Base-by-base conservation (phyloP, 2,113 vertebrate genomes). In the Indicator indicator region DNA sequence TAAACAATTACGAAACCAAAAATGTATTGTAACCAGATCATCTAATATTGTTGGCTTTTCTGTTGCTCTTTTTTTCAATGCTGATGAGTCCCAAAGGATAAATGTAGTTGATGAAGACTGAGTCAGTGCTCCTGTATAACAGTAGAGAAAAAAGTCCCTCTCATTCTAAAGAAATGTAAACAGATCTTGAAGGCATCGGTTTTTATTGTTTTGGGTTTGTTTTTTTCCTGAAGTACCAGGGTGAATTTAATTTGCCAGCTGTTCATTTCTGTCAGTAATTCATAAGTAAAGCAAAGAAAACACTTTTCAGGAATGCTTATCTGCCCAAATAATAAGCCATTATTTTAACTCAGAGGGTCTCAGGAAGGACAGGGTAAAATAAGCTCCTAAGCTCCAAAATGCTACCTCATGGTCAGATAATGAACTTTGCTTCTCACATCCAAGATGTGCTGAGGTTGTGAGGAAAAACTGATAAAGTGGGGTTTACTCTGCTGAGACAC, bases 211-310 rank as follows among this genome's bases (percentile, higher is more conserved):
- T 62, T 86, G 79, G 89, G 69, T 30, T 36, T 6, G 16, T 48
- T 33, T 26, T n/a, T 17, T 2, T 1, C 1, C 33, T 9, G 2
- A 54, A 30, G 10, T 55, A 68, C 46, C 32, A 77, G 58, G 6
- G 32, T 86, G 75, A 89, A 33, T 89, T 89, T 89, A 89, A 72
- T 93, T 94, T 89, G n/a, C 89, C 94, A 97, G 86, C 78, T 92
- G 75, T 88, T 96, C 82, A 50, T 76, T 97, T 95, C 86, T 84
- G 89, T 96, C 84, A 91, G 64, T 91, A 86, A 84, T 84, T 89
- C 69, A 74, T 54, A 26, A 94, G 32, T 40, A 83, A 96, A 95
- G 16, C 62, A 86, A 94, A 93, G 46, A 64, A 86, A 90, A 78
- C 33, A 69, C 78, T 94, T 86, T 88, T 84, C 78, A 80, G 83